phyloP scores from a whole-genome alignment of 2,888 invertebrate species.

The Trichopoda pennipes region DNA sequence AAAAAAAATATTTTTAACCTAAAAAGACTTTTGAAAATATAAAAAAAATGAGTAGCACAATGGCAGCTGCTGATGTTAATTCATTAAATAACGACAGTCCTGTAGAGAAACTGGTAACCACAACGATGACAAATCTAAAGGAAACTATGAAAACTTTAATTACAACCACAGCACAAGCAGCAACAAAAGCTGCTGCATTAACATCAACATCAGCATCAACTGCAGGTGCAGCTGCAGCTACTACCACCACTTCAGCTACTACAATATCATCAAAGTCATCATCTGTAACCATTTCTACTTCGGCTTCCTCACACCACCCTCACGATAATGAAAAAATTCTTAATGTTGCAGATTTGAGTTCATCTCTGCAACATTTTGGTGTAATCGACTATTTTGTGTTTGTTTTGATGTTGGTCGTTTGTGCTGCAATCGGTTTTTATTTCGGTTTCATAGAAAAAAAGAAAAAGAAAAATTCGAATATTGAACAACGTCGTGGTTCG shows the following conservation, averaged over 20 bases:
- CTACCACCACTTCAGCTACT: conserved; percentile 9
- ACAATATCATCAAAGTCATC: conserved; percentile 8
- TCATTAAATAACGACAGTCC: neutral
- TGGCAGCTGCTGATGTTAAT: conserved; percentile 40
- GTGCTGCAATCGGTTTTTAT: conserved; percentile 90
- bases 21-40: conserved; percentile 9
- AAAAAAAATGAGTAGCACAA: conserved; percentile 54
- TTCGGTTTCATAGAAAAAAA: conserved; percentile 88
- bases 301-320: neutral
- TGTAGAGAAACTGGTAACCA: conserved; percentile 60
- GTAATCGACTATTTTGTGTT: conserved; percentile 90
- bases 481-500: conserved; percentile 75
- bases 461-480: conserved; percentile 72
- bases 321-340: conserved; percentile 63
- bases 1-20: neutral
- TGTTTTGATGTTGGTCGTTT: conserved; percentile 87
- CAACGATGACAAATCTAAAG: conserved; percentile 63
- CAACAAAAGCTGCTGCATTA: too few species aligned
- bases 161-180: conserved; percentile 27
- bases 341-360: conserved; percentile 79
- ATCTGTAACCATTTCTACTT: conserved; percentile 1
- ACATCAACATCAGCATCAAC: too few species aligned
- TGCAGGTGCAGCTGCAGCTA: too few species aligned
- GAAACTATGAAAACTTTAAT: conserved; percentile 52
- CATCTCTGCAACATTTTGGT: conserved; percentile 85